Percentiles rank a stretch among this genome's conserved stretches.
These are phyloP conservation scores for Lissocephala sabroskyi DNA, from an alignment of 2,888 invertebrate species.

Conservation along the genomic window DNA sequence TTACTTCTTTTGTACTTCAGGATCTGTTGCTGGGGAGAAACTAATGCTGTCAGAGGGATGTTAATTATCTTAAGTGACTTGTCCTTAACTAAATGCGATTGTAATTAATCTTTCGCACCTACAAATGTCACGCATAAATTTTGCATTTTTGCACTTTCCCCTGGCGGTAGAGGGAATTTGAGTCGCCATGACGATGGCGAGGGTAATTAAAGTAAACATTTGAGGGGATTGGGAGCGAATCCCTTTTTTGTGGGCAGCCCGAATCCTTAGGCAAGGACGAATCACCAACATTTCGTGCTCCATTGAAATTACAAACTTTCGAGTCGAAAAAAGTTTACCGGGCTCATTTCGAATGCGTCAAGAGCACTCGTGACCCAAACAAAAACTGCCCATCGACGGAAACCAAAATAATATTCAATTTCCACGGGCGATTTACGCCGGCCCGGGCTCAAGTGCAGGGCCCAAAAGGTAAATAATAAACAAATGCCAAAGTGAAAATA, in stretches of 20 bases:
- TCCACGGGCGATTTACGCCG: constrained; percentile 6
- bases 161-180: neutral
- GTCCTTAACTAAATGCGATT: constrained; percentile 28
- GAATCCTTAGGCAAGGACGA: no score
- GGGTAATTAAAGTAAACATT: constrained; percentile 27
- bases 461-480: constrained; percentile 21
- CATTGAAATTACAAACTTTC: constrained; percentile 27
- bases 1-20: no score
- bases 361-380: constrained; percentile 9
- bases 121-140: constrained; percentile 6
- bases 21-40: no score
- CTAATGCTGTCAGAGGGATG: constrained; percentile 2
- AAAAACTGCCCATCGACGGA: constrained; percentile 1
- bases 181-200: constrained; percentile 11
- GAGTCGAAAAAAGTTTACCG: constrained; percentile 7
- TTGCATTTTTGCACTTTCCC: neutral
- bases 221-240: neutral
- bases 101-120: constrained; percentile 26
- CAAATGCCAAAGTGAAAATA: constrained; percentile 20
- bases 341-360: constrained; percentile 23
- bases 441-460: neutral
- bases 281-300: constrained; percentile 14
- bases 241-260: no score
- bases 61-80: constrained; percentile 27
- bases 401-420: constrained; percentile 16